Evolutionary conservation across 2,888 invertebrate species (phyloP).

Genomic region (Aleiodes leptofemur): DNA sequence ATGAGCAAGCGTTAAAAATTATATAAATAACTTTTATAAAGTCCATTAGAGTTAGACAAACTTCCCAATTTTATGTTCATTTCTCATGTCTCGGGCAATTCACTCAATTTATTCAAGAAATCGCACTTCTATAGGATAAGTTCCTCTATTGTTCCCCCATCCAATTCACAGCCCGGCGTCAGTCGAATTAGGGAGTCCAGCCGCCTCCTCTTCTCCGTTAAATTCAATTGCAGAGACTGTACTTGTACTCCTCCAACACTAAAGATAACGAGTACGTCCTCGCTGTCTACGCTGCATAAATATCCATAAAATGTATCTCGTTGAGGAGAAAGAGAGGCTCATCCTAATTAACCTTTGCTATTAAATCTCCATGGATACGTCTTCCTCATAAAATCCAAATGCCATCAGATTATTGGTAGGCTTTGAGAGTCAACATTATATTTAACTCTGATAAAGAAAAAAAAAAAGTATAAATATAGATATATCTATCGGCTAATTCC

Average conservation of each 20-base stretch:
- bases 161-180: too few relatives aligned
- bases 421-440: neutral
- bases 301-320: neutral
- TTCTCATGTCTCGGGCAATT: too few relatives aligned
- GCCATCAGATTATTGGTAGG: slow-evolving; percentile 12
- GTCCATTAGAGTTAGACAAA: too few relatives aligned
- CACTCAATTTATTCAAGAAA: too few relatives aligned
- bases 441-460: neutral
- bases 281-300: slow-evolving; percentile 4
- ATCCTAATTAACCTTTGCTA: slow-evolving; percentile 20
- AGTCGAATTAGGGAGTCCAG: too few relatives aligned
- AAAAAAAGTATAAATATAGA: slow-evolving; percentile 1
- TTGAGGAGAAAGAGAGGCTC: neutral
- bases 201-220: too few relatives aligned
- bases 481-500: slow-evolving; percentile 3
- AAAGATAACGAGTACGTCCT: slow-evolving; percentile 16
- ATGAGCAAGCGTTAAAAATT: too few relatives aligned
- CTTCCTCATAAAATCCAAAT: slow-evolving; percentile 13
- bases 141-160: too few relatives aligned
- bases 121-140: too few relatives aligned
- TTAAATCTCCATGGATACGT: neutral
- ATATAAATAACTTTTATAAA: too few relatives aligned
- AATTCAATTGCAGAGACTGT: too few relatives aligned
- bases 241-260: neutral
- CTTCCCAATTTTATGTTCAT: too few relatives aligned